These are phyloP conservation scores for Gandaritis pyraliata DNA, from an alignment of 2,888 invertebrate species.

Conservation along the genomic window DNA sequence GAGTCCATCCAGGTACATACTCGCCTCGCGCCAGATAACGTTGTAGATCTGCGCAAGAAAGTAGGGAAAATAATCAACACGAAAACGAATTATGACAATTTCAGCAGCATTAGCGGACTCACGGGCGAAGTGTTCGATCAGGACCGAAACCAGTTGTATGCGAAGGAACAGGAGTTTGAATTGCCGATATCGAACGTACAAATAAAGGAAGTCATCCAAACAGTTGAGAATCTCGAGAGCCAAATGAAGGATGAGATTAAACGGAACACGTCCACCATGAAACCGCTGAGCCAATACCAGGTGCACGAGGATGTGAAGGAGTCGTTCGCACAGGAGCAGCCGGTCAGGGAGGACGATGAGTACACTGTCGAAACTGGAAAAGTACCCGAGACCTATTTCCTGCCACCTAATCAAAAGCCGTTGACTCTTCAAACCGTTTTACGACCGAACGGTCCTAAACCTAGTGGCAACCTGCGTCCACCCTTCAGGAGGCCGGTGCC, in stretches of 20 bases:
- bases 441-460: constrained; percentile 65
- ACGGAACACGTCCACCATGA: constrained; percentile 50
- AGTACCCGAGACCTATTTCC: constrained; percentile 62
- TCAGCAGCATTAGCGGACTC: constrained; percentile 74
- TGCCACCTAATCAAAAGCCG: constrained; percentile 72
- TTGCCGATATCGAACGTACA: constrained; percentile 74
- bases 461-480: constrained; percentile 62
- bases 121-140: constrained; percentile 61
- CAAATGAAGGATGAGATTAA: constrained; percentile 65
- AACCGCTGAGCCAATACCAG: constrained; percentile 60
- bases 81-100: constrained; percentile 79
- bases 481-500: constrained; percentile 72
- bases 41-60: constrained; percentile 73
- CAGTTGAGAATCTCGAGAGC: constrained; percentile 73
- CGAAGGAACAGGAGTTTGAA: constrained; percentile 70
- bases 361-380: constrained; percentile 65
- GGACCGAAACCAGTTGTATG: constrained; percentile 54
- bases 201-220: constrained; percentile 74
- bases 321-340: constrained; percentile 63
- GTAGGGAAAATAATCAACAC: constrained; percentile 77
- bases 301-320: constrained; percentile 71
- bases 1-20: constrained; percentile 87
- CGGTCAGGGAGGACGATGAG: constrained; percentile 70
- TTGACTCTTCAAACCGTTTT: constrained; percentile 76
- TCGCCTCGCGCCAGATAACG: constrained; percentile 85